Evolutionary conservation across 1,140 invertebrate species (phyloP), one percentile per base, ranked within the genome.

Genomic region (Bradysia coprophila): DNA sequence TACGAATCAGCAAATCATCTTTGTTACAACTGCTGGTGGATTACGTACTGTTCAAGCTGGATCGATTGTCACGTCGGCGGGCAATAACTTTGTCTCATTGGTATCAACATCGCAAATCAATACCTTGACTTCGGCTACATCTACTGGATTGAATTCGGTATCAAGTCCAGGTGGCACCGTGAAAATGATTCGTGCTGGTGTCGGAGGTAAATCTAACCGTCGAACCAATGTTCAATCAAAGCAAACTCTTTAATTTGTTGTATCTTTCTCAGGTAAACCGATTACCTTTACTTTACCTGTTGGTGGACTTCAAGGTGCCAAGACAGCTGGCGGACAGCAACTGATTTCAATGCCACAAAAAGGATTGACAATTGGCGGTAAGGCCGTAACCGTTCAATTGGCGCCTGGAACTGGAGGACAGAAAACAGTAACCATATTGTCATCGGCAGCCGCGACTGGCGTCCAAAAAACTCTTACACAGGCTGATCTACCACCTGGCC

Each of bases 271-370:
- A n/a, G 72, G 72, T 0, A 76, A 78, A 52, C 78, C 78, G 0
- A 76, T 81, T 33, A 80, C 76, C 2, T 72, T 81, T 37, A 76
- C 75, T 0, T 68, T 80, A 28, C 75, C 77, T 4, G 66, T 73
- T n/a, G 13, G 21, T 13, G 21, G 11, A 13, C 19, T 39, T 6
- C 38, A 39, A 39, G 11, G 20, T 10, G 23, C 19, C 21, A 39
- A 39, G 23, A 5, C 6, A 6, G 23, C 38, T 13, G 18, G 15
- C 18, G 23, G 23, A 11, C 43, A 42, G 31, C 36, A 40, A 31
- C 40, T 47, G 15, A 43, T 49, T 23, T 4, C 18, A 2, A 23
- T 53, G 5, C 51, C 60, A 21, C 58, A 72, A 60, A 74, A 76
- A 50, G 62, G 71, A 16, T 65, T 77, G 19, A 70, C 73, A 24